Evolutionary conservation across 2,113 vertebrate species (phyloP).

Genomic region (Lampris megalopsis): DNA sequence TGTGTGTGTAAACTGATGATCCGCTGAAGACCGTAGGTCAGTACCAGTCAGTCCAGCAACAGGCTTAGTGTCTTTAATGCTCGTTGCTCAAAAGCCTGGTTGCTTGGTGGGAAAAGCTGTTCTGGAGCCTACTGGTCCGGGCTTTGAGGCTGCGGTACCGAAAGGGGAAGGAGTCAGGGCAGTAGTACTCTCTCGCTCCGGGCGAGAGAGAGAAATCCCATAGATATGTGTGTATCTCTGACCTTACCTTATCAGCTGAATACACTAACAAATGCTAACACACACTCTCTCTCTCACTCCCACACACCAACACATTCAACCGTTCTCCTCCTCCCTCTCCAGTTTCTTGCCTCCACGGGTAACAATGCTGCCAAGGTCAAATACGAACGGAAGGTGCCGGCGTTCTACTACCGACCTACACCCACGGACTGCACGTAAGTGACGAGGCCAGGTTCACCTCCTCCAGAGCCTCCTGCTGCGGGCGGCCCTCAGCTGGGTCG

Average conservation of each 20-base stretch:
- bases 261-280: neutral
- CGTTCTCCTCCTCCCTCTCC: slow-evolving; percentile 56
- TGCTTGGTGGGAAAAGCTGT: too few relatives aligned
- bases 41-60: too few relatives aligned
- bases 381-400: slow-evolving; percentile 88
- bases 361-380: slow-evolving; percentile 86
- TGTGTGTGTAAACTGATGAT: neutral
- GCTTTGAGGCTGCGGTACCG: too few relatives aligned
- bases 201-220: neutral
- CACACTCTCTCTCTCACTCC: neutral
- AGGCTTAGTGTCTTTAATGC: too few relatives aligned
- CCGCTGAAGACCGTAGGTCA: too few relatives aligned
- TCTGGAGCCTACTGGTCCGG: too few relatives aligned
- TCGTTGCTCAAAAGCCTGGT: too few relatives aligned
- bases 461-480: neutral
- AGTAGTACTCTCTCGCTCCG: neutral
- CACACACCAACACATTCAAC: neutral
- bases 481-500: neutral
- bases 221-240: neutral
- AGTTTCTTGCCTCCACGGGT: slow-evolving; percentile 91
- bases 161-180: neutral
- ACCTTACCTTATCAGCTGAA: neutral
- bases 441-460: neutral
- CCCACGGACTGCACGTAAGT: slow-evolving; percentile 93
- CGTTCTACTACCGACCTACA: slow-evolving; percentile 91